Evolutionary conservation across 2,113 vertebrate species (phyloP).

Genomic region (Tretioscincus oriximinensis): DNA sequence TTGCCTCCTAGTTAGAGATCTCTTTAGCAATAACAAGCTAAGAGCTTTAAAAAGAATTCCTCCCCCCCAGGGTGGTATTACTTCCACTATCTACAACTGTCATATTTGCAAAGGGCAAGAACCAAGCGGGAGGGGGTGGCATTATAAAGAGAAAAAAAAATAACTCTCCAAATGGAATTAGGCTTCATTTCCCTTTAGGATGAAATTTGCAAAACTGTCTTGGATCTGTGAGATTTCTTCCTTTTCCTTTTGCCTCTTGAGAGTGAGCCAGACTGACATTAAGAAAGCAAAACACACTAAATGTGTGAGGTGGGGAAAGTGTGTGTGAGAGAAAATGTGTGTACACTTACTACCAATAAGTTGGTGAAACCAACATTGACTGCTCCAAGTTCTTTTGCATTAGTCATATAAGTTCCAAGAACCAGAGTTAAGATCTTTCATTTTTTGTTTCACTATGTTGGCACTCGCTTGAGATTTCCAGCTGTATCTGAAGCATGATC

Average conservation of each 20-base stretch:
- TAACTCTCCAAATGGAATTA: constrained; percentile 46
- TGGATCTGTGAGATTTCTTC: constrained; percentile 46
- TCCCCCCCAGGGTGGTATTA: constrained; percentile 60
- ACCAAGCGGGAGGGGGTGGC: constrained; percentile 26
- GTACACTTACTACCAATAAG: background rate
- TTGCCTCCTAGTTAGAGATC: constrained; percentile 66
- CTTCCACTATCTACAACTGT: constrained; percentile 67
- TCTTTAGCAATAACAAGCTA: constrained; percentile 63
- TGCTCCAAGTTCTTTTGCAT: constrained; percentile 30
- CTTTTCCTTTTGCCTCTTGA: background rate
- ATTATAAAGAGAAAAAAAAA: constrained; percentile 48
- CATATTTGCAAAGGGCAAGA: constrained; percentile 61
- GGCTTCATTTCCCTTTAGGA: constrained; percentile 51
- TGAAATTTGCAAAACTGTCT: constrained; percentile 17
- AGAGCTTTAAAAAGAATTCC: constrained; percentile 68
- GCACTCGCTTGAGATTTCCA: too few species aligned
- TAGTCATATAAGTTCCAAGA: background rate
- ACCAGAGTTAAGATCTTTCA: too few species aligned
- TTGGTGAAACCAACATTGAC: background rate
- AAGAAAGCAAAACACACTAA: constrained; percentile 38
- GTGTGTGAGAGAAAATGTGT: background rate
- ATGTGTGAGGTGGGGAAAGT: constrained; percentile 43
- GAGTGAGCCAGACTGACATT: constrained; percentile 11
- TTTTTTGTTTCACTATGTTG: too few species aligned
- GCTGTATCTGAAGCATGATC: too few species aligned